These are phyloP conservation scores for Uropetala carovei DNA, from an alignment of 2,888 invertebrate species.

Conservation along the genomic window DNA sequence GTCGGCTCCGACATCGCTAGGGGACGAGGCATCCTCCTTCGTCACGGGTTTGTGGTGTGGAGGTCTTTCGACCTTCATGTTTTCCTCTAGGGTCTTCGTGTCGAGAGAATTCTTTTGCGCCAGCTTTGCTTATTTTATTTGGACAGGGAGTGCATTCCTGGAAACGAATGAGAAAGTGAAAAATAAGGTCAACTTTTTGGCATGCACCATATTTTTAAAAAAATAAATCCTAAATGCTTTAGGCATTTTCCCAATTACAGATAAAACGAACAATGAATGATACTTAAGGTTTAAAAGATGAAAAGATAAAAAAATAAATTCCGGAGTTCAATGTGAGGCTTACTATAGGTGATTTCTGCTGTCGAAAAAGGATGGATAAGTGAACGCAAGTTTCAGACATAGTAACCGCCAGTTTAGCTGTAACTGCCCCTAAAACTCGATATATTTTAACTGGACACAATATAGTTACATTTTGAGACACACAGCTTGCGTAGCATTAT, in stretches of 20 bases:
- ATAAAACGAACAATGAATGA: not conserved
- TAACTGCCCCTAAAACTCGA: too few relatives aligned
- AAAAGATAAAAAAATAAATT: not conserved
- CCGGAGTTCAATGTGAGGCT: not conserved
- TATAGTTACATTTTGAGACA: too few relatives aligned
- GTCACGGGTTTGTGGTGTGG: not conserved
- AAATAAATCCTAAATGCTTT: too few relatives aligned
- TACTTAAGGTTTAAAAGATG: not conserved
- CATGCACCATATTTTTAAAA: too few relatives aligned
- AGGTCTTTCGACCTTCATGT: not conserved
- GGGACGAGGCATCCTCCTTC: not conserved
- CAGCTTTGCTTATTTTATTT: not conserved
- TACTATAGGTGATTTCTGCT: too few relatives aligned
- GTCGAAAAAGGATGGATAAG: too few relatives aligned
- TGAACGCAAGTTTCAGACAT: too few relatives aligned
- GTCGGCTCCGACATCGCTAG: not conserved
- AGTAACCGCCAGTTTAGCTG: too few relatives aligned
- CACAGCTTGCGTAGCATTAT: too few relatives aligned
- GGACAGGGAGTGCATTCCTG: not conserved
- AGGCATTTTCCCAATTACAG: not conserved
- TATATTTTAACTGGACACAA: too few relatives aligned
- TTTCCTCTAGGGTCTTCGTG: not conserved
- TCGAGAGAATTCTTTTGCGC: not conserved
- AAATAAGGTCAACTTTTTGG: too few relatives aligned
- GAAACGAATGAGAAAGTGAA: not conserved